phyloP scores from a whole-genome alignment of 2,797 vertebrate genomes.

The Cyprinodon diabolis region DNA sequence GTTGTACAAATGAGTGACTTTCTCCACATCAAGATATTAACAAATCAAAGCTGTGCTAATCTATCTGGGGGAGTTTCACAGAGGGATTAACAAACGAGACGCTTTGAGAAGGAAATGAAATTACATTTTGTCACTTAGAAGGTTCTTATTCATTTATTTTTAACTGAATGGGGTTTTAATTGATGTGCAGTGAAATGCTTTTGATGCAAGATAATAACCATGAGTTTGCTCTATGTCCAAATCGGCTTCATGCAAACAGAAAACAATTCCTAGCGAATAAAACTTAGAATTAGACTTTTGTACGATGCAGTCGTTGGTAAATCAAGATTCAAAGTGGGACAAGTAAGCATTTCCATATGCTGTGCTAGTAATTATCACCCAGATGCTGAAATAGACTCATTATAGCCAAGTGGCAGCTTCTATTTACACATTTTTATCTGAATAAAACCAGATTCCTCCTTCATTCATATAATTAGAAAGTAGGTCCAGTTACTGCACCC shows the following conservation, averaged over 20 bases:
- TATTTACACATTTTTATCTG: not conserved
- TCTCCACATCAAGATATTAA: slow-evolving; percentile 58
- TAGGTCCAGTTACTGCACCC: not conserved
- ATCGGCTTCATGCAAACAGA: not conserved
- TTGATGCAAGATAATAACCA: not conserved
- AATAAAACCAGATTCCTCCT: slow-evolving; percentile 4
- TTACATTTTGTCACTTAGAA: slow-evolving; percentile 29
- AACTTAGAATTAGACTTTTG: not conserved
- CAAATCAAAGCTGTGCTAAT: slow-evolving; percentile 50
- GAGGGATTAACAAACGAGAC: slow-evolving; percentile 34
- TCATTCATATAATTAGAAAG: slow-evolving; percentile 6
- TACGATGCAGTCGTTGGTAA: not conserved
- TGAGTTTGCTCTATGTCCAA: not conserved
- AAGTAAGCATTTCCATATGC: slow-evolving; percentile 8
- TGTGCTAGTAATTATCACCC: slow-evolving; percentile 1
- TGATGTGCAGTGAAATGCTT: not conserved
- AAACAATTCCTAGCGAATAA: not conserved
- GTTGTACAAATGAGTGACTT: slow-evolving; percentile 50
- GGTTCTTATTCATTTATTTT: slow-evolving; percentile 38
- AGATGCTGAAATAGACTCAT: not conserved
- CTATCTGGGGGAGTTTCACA: slow-evolving; percentile 38
- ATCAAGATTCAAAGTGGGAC: not conserved
- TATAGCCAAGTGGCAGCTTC: not conserved
- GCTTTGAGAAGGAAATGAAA: slow-evolving; percentile 32
- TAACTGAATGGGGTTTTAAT: slow-evolving; percentile 24